Base-by-base conservation (phyloP, 1,140 invertebrate genomes). In the Atta cephalotes region DNA sequence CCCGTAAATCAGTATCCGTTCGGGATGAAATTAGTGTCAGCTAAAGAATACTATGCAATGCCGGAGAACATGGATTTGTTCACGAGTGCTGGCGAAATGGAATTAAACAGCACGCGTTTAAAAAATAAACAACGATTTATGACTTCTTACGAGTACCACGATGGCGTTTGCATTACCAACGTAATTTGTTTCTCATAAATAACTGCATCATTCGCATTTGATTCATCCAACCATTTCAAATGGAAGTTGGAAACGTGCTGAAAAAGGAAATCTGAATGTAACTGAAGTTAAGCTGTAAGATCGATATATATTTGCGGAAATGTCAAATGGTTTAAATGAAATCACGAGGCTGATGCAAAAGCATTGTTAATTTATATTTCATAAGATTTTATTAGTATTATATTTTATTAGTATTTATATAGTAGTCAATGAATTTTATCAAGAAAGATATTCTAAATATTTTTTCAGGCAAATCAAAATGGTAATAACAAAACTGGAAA, bases 11-110 rank as follows among this genome's bases (percentile, higher is more conserved):
- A 90, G 81, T 72, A 90, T 91, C 78, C 66, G 53, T 79, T 86
- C 78, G 80, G 49, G 82, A 88, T 90, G 78, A 91, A 91, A 91
- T 88, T 91, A 91, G 79, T 80, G 89, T 90, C 89, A 82, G 77
- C 58, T 86, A 84, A 71, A 78, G 70, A 60, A 89, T 90, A 82
- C 45, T 77, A 18, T 77, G 35, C 66, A 68, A 84, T 84, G 70
- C 58, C 60, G n/a, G 31, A 18, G 28, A 62, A 56, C 56, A 25
- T 39, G 45, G 25, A 68, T 63, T 68, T 74, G 76, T 71, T 56
- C 25, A 63, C 62, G 28, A 66, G 56, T n/a, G n/a, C 39, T 45
- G 7, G 82, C 53, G 39, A 51, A 58, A 39, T 76, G n/a, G 16
- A 66, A 79, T 89, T 87, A 89, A 90, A 45, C 28, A 74, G n/a